A percentile compares a stretch with the other conserved stretches of the same genome.
These are phyloP conservation scores for Oligia fasciuncula DNA, from an alignment of 2,888 invertebrate species.

Conservation along the genomic window DNA sequence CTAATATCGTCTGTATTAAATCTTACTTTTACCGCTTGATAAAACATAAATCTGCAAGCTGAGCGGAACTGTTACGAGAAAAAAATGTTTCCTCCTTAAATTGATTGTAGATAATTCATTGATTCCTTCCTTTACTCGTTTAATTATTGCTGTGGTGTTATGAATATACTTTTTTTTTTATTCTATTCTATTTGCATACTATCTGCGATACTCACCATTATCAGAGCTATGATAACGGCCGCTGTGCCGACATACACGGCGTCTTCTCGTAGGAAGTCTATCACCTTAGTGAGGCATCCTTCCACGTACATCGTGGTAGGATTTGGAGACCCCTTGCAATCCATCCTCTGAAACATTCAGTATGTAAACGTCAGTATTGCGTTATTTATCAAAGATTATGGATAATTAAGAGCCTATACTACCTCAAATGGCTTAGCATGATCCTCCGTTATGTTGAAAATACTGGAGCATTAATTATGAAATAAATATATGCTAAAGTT, in stretches of 20 bases:
- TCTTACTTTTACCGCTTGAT: not conserved
- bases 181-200: not conserved
- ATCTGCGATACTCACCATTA: slow-evolving; percentile 90
- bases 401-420: too few relatives aligned
- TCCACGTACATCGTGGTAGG: slow-evolving; percentile 92
- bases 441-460: too few relatives aligned
- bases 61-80: not conserved
- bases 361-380: not conserved
- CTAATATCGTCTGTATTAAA: not conserved
- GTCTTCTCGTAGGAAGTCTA: slow-evolving; percentile 93
- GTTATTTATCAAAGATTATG: not conserved
- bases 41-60: not conserved
- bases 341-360: slow-evolving; percentile 84
- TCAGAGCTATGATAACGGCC: slow-evolving; percentile 95
- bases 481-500: too few relatives aligned
- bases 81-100: not conserved
- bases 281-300: slow-evolving; percentile 94
- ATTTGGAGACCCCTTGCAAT: slow-evolving; percentile 90
- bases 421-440: too few relatives aligned
- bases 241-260: slow-evolving; percentile 95
- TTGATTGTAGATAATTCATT: not conserved
- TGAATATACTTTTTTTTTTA: not conserved
- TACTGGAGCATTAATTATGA: too few relatives aligned
- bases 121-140: not conserved
- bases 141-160: not conserved